Evolutionary conservation across 1,140 invertebrate species (phyloP).

Genomic region (Bombus huntii): DNA sequence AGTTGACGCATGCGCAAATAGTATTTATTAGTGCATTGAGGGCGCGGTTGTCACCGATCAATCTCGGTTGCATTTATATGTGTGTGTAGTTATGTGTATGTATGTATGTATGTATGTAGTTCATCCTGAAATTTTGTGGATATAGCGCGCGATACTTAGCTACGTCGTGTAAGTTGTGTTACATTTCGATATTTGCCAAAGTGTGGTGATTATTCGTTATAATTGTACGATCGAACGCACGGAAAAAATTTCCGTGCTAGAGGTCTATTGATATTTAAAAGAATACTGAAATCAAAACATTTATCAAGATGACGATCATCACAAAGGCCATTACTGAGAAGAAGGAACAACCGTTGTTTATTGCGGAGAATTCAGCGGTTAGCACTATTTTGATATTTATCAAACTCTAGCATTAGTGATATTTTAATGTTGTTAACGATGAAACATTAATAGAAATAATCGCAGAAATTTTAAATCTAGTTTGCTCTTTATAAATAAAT

Average conservation of each 20-base stretch:
- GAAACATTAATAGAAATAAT: not conserved
- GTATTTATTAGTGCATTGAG: conserved; percentile 36
- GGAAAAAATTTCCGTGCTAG: not conserved
- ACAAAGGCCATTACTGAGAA: conserved; percentile 87
- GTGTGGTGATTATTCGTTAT: not conserved
- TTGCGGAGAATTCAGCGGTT: conserved; percentile 76
- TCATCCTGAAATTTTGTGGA: conserved; percentile 19
- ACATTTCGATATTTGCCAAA: not conserved
- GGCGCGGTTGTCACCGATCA: conserved; percentile 66
- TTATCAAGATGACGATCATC: conserved; percentile 85
- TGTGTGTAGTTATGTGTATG: not conserved
- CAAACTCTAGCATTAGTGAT: not conserved
- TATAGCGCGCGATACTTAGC: not conserved
- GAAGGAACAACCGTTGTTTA: conserved; percentile 86
- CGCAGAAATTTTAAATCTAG: not conserved
- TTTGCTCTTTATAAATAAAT: not conserved
- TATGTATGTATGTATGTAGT: conserved; percentile 52
- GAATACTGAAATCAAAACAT: conserved; percentile 5
- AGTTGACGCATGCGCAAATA: conserved; percentile 35
- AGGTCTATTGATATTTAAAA: not conserved
- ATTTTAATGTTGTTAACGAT: not conserved
- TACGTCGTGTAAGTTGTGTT: not conserved
- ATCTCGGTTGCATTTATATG: conserved; percentile 54
- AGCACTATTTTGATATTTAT: conserved; percentile 54
- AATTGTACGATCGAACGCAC: not conserved